Conservation (phyloP, 2,113 vertebrate species). For the Alectura lathami region DNA sequence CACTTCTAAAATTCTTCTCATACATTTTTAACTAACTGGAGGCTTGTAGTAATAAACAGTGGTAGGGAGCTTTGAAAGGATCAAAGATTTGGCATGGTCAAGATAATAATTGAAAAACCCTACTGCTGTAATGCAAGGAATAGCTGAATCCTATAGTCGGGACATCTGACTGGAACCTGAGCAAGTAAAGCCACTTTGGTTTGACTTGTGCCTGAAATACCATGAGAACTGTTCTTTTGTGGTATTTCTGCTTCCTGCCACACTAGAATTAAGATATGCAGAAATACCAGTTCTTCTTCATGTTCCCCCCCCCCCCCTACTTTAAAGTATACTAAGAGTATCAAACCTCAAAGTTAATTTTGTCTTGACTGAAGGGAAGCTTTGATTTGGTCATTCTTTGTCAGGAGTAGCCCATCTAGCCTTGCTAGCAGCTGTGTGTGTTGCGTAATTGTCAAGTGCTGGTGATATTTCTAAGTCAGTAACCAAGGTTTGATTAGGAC, state of each 20-base stretch:
- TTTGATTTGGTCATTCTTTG: slow-evolving; percentile 3
- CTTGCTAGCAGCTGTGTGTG: background rate
- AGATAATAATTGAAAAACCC: background rate
- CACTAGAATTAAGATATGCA: slow-evolving; percentile 39
- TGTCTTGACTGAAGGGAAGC: slow-evolving; percentile 35
- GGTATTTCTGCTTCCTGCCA: slow-evolving; percentile 30
- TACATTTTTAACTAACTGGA: background rate
- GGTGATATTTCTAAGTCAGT: background rate
- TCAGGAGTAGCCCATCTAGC: background rate
- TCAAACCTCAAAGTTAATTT: slow-evolving; percentile 1
- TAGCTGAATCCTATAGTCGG: background rate
- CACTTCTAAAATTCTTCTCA: background rate
- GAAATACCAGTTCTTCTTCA: background rate
- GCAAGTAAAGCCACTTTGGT: background rate
- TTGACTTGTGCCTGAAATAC: slow-evolving; percentile 29
- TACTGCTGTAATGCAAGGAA: background rate
- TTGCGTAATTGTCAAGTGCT: background rate
- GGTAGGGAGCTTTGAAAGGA: background rate
- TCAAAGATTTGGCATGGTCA: background rate
- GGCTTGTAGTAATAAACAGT: slow-evolving; percentile 11
- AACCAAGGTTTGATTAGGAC: background rate
- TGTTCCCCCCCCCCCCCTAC: background rate
- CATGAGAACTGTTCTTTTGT: slow-evolving; percentile 45
- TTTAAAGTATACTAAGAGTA: background rate
- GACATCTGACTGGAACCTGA: background rate